Evolutionary conservation across 2,888 invertebrate species (phyloP), one percentile per base, ranked within the genome.

Genomic region (Epinotia bilunana): DNA sequence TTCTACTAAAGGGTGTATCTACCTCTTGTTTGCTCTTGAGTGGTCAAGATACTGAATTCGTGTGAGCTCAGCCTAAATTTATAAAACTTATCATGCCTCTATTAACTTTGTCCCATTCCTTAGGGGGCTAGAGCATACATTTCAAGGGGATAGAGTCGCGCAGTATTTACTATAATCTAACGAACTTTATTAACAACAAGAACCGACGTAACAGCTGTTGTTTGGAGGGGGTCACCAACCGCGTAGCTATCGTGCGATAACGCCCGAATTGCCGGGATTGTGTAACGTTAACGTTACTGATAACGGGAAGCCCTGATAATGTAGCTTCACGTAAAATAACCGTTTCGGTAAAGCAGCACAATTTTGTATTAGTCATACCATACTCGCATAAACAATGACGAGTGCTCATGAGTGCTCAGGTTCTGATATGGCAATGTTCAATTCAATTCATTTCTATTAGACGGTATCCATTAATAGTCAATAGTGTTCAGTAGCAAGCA

Each of bases 221-320:
- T 68, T 68, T 58, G 46, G 69, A 46, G 18, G 69, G 70, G 74
- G 74, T 74, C 74, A 74, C 63, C 74, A 69, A 74, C 74, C 57
- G 62, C 61, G 53, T 46, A 63, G 53, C 69, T 63, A 74, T 64
- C 74, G 33, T 63, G 62, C 69, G 73, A 74, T 74, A 74, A 69
- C 73, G 28, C 57, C 65, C 72, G 62, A 69, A 69, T 46, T 68
- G 68, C 43, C 72, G 16, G 58, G 72, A 69, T 67, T 67, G 67
- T 73, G 73, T 67, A 73, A 43, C 43, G 58, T 65, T 49, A 69
- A 69, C 68, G 58, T 60, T 65, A 46, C 63, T 68, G 73, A 74
- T 74, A 74, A 74, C 46, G 46, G 57, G 62, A 57, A 63, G 73
- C 28, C 62, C 55, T 62, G 68, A 68, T 69, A 69, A 58, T 23